Conservation (phyloP, 2,113 vertebrate species). For the Suncus etruscus region DNA sequence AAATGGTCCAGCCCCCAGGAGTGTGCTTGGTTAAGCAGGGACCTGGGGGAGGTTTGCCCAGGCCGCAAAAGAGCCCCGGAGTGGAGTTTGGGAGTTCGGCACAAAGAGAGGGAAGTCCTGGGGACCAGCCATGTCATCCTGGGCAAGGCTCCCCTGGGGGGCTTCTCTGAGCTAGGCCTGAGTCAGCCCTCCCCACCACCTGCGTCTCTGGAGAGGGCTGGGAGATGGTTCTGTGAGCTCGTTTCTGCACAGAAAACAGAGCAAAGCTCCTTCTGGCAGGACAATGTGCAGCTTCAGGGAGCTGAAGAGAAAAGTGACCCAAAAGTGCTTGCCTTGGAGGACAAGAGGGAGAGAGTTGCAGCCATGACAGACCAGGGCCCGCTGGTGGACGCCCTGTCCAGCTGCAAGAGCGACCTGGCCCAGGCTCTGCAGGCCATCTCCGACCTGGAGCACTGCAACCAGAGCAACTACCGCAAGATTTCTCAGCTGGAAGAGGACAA, state of each 20-base stretch:
- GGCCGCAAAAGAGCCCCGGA: slow-evolving; percentile 67
- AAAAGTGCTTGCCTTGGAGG: slow-evolving; percentile 11
- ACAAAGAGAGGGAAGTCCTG: not conserved
- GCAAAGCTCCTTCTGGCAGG: slow-evolving; percentile 82
- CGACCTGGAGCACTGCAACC: slow-evolving; percentile 82
- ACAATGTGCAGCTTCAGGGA: slow-evolving; percentile 78
- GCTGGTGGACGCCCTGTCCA: slow-evolving; percentile 43
- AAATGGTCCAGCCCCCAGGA: too few relatives aligned
- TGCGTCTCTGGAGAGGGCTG: not conserved
- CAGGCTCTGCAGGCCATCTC: slow-evolving; percentile 69
- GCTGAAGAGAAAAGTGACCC: slow-evolving; percentile 74
- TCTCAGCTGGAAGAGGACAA: slow-evolving; percentile 82
- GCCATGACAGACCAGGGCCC: slow-evolving; percentile 43
- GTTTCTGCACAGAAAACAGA: slow-evolving; percentile 85
- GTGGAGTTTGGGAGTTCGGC: not conserved
- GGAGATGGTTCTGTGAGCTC: slow-evolving; percentile 58
- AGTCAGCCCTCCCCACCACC: rapidly evolving
- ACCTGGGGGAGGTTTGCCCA: not conserved
- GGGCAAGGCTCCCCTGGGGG: not conserved
- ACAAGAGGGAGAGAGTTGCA: slow-evolving; percentile 34
- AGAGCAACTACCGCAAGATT: slow-evolving; percentile 70
- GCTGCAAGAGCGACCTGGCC: slow-evolving; percentile 62
- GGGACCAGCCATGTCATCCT: not conserved
- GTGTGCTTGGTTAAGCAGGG: too few relatives aligned
- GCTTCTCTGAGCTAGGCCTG: rapidly evolving